These are phyloP conservation scores for Glaucopsyche alexis DNA, from an alignment of 2,888 invertebrate species.

Conservation along the genomic window DNA sequence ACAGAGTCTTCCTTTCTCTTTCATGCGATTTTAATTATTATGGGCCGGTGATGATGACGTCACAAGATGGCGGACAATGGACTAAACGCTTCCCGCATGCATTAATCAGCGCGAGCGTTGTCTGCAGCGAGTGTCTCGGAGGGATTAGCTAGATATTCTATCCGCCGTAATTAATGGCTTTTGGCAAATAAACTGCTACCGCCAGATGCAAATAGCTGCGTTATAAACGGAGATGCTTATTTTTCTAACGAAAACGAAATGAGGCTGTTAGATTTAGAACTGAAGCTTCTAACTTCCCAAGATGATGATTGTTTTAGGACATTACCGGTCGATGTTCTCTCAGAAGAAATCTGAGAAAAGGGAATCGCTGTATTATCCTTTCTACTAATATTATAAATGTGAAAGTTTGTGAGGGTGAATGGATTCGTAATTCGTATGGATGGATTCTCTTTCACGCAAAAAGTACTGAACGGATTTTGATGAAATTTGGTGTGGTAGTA, in stretches of 20 bases:
- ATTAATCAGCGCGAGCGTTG: constrained; percentile 78
- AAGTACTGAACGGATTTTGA: too few species aligned
- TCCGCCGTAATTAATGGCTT: constrained; percentile 78
- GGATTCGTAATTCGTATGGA: too few species aligned
- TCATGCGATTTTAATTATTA: constrained; percentile 2
- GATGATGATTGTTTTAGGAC: too few species aligned
- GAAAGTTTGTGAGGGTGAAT: too few species aligned
- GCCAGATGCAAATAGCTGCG: constrained; percentile 59
- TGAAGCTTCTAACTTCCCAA: too few species aligned
- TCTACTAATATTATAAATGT: too few species aligned
- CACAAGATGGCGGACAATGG: constrained; percentile 50
- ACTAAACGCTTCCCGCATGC: constrained; percentile 61
- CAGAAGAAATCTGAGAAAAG: too few species aligned
- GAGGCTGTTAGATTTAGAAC: not conserved
- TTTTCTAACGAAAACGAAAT: not conserved
- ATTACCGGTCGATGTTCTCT: too few species aligned
- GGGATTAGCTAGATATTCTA: constrained; percentile 77
- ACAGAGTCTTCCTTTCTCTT: not conserved
- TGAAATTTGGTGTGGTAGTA: too few species aligned
- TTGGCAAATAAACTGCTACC: constrained; percentile 72
- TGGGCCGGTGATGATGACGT: not conserved
- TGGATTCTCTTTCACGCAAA: too few species aligned
- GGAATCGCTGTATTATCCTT: too few species aligned
- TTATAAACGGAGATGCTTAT: not conserved
- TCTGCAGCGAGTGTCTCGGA: constrained; percentile 73